Conservation (phyloP, 2,797 vertebrate species). For the Perdix hodgsoniae region DNA sequence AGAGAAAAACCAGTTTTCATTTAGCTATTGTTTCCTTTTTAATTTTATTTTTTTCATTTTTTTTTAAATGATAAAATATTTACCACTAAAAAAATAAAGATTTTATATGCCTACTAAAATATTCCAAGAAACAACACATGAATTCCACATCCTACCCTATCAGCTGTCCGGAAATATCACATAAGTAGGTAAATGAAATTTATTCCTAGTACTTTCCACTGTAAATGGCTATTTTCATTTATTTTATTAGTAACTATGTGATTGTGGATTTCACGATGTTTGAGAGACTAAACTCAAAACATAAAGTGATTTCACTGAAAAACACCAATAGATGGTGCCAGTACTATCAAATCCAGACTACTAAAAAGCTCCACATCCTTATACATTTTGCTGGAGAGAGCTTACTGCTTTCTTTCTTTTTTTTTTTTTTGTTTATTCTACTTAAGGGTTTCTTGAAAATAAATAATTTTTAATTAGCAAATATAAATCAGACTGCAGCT, state of each 20-base stretch:
- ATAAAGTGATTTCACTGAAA: slow-evolving; percentile 18
- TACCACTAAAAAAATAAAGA: background rate
- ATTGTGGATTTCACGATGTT: background rate
- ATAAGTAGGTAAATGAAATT: background rate
- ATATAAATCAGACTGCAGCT: background rate
- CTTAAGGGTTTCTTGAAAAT: background rate
- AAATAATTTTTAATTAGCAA: background rate
- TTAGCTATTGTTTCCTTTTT: background rate
- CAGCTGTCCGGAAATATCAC: background rate
- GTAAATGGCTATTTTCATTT: background rate
- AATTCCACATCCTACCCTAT: background rate
- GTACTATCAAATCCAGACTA: slow-evolving; percentile 17
- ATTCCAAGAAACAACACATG: background rate
- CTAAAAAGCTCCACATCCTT: background rate
- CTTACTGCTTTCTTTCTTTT: background rate
- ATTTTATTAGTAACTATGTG: background rate
- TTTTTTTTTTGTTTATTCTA: background rate
- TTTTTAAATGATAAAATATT: background rate
- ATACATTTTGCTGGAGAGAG: background rate
- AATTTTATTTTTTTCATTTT: background rate
- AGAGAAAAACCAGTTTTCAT: background rate
- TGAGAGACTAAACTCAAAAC: background rate
- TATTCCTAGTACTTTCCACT: background rate
- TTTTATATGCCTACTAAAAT: background rate
- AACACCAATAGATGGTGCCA: slow-evolving; percentile 45